These are phyloP conservation scores for Aix galericulata DNA, from an alignment of 2,113 vertebrate species.

Conservation along the genomic window DNA sequence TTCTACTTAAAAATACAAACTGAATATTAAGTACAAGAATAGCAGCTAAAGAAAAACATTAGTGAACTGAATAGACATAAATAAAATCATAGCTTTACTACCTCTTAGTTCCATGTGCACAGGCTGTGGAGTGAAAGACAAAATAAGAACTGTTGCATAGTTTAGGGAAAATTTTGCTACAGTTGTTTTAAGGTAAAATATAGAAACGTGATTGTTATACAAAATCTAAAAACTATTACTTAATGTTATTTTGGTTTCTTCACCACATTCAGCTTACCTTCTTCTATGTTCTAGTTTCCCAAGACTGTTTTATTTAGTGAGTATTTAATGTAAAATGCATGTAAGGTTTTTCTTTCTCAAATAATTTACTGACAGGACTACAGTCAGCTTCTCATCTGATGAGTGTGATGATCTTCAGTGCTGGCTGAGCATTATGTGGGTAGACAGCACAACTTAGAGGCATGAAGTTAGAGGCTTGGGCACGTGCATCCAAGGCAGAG, in stretches of 20 bases:
- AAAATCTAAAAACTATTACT: not conserved
- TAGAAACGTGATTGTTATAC: not conserved
- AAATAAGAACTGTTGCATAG: not conserved
- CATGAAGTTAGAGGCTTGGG: not conserved
- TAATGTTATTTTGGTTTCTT: not conserved
- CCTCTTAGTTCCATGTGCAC: not conserved
- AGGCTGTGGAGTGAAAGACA: not conserved
- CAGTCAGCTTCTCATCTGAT: not conserved
- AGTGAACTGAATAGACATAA: not conserved
- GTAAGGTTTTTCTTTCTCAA: not conserved
- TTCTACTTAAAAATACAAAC: not conserved
- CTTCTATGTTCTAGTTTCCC: not conserved
- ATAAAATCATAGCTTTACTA: conserved; percentile 1
- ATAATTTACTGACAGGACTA: not conserved
- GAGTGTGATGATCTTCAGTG: not conserved
- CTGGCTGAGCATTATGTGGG: not conserved
- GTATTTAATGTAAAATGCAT: not conserved
- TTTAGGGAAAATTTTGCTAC: not conserved
- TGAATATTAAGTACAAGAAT: conserved; percentile 25
- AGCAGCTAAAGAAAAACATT: not conserved
- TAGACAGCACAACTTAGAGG: not conserved
- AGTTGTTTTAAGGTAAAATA: not conserved
- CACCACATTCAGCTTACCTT: not conserved
- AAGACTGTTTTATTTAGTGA: not conserved
- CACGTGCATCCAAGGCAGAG: not conserved